Percentiles rank a stretch among this genome's conserved stretches.
Conservation (phyloP, 2,888 invertebrate species). For the Lutraria lutraria region DNA sequence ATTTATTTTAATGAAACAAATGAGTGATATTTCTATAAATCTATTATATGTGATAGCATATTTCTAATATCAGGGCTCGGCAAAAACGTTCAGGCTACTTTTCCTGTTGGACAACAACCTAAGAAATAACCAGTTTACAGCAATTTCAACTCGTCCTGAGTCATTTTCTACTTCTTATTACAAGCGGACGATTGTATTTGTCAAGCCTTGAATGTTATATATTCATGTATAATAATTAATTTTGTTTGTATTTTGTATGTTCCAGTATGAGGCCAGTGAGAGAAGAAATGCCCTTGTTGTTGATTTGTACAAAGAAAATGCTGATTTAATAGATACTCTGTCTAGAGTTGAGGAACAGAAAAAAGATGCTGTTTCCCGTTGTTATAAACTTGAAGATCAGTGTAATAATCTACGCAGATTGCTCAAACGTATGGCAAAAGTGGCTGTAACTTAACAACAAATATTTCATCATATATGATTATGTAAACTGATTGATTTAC, state of each 20-base stretch:
- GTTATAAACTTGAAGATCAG: slow-evolving; percentile 77
- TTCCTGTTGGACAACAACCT: too few relatives aligned
- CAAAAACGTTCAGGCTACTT: too few relatives aligned
- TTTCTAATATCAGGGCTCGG: too few relatives aligned
- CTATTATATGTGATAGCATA: too few relatives aligned
- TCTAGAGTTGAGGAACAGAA: slow-evolving; percentile 81
- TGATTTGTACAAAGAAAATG: slow-evolving; percentile 83
- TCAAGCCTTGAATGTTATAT: too few relatives aligned
- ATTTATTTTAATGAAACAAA: too few relatives aligned
- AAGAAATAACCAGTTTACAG: too few relatives aligned
- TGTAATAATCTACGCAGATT: slow-evolving; percentile 73
- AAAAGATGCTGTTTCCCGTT: slow-evolving; percentile 77
- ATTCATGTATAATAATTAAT: neutral
- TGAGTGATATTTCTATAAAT: too few relatives aligned
- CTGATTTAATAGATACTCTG: slow-evolving; percentile 79
- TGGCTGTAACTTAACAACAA: slow-evolving; percentile 63
- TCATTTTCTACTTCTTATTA: too few relatives aligned
- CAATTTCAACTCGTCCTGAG: too few relatives aligned
- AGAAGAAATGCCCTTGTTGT: slow-evolving; percentile 80
- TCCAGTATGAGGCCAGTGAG: slow-evolving; percentile 77
- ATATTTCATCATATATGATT: neutral
- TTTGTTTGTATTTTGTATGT: slow-evolving; percentile 43
- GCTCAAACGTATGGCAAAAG: slow-evolving; percentile 69
- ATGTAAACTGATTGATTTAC: too few relatives aligned
- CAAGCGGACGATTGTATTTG: too few relatives aligned